phyloP scores from a whole-genome alignment of 2,888 invertebrate genomes.

The Empis stercorea region DNA sequence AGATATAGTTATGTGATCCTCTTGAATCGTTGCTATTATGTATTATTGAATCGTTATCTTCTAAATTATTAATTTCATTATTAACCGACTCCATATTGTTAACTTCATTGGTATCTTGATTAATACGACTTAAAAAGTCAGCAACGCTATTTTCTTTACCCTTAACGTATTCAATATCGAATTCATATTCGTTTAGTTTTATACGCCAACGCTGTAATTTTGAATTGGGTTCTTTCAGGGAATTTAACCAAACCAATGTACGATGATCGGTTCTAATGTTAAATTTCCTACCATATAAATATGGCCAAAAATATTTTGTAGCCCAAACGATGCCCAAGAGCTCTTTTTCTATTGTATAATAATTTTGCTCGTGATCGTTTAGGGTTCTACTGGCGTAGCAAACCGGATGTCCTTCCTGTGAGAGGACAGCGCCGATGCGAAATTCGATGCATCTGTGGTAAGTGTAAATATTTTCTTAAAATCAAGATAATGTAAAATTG shows the following conservation, averaged over 20 bases:
- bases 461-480: too few species aligned
- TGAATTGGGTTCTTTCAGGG: too few species aligned
- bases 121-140: slow-evolving; percentile 17
- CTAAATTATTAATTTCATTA: too few species aligned
- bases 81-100: neutral
- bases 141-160: slow-evolving; percentile 12
- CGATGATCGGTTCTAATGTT: slow-evolving; percentile 29
- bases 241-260: slow-evolving; percentile 27
- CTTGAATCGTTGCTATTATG: neutral
- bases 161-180: too few species aligned
- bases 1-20: neutral
- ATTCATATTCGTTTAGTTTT: too few species aligned
- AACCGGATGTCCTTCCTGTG: too few species aligned
- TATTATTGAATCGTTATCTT: too few species aligned
- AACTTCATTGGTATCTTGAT: neutral
- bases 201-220: too few species aligned
- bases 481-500: too few species aligned
- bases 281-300: slow-evolving; percentile 26
- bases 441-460: too few species aligned
- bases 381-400: slow-evolving; percentile 15
- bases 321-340: slow-evolving; percentile 21
- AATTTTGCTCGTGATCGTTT: slow-evolving; percentile 16
- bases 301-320: slow-evolving; percentile 25
- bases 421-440: too few species aligned
- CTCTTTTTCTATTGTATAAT: slow-evolving; percentile 24